Base-by-base conservation (phyloP, 2,888 invertebrate genomes). In the Heliconius ismenius region DNA sequence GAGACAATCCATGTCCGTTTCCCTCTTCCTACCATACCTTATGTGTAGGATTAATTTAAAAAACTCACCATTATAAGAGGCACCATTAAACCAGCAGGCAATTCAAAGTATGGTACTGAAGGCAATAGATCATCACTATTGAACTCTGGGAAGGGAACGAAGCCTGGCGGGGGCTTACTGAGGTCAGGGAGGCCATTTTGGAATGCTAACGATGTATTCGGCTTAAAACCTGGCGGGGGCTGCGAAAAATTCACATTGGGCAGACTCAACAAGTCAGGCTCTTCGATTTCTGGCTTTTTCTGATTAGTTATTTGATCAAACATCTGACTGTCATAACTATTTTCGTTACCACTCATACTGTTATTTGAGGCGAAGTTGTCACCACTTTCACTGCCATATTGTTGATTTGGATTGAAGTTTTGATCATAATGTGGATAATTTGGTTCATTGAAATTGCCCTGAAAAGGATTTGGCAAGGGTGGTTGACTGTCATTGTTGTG, bases 1-100 rank as follows among this genome's bases (percentile, higher is more conserved):
- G 43, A 49, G 43, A 49, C 6, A 49, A 4, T 6, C 6, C 43
- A 18, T 49, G 43, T 49, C 54, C 21, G 2, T 54, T 32, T 54
- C 54, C 54, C 3, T 58, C n/a, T 58, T 3, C 3, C n/a, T n/a
- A 58, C 11, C 0, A n/a, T 58, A 49, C 49, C 9, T 7, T 49
- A 21, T 21, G 2, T 18, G 49, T 2, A 49, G 15, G 18, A 49
- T 18, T 11, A 36, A 11, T 36, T 36, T 9, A 10, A 36, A 28
- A 21, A 39, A 79, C 91, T 89, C 91, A 97, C 97, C 95, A 97
- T 97, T 79, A 99, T 97, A 21, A 99, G 95, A n/a, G 99, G 98
- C 77, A 99, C 98, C 97, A 99, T 99, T 28, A 99, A 95, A 67
- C 99, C 99, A 76, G 99, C 99, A 3, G 99, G 99, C 81, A 99